Conservation (phyloP, 2,797 vertebrate genomes). For the Pogonophryne albipinna region DNA sequence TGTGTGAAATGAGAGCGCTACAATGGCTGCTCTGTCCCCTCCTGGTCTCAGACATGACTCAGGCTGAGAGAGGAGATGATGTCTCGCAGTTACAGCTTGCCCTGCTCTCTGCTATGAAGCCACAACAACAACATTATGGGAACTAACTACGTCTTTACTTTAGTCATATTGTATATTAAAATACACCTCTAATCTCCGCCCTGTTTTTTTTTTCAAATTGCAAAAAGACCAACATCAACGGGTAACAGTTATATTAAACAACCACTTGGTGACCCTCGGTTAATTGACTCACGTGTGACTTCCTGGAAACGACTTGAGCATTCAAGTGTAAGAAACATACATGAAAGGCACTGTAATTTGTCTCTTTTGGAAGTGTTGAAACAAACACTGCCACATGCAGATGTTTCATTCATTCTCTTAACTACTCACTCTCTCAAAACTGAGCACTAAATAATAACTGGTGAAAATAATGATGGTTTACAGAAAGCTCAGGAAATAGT, state of each 20-base stretch:
- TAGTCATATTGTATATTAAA: conserved; percentile 8
- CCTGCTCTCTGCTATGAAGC: conserved; percentile 32
- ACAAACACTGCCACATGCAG: conserved; percentile 38
- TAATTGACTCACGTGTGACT: neutral
- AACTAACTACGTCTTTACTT: conserved; percentile 11
- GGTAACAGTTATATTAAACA: neutral
- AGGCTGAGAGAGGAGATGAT: conserved; percentile 63
- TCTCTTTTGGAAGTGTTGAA: conserved; percentile 39
- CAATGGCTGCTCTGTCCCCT: conserved; percentile 73
- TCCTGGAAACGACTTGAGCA: neutral
- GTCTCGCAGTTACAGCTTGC: conserved; percentile 56
- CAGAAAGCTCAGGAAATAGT: conserved; percentile 44
- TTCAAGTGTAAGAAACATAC: neutral
- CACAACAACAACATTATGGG: conserved; percentile 43
- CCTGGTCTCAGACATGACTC: conserved; percentile 75
- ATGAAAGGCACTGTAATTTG: conserved; percentile 15
- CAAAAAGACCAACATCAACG: neutral
- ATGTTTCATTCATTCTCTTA: conserved; percentile 29
- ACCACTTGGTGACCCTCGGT: neutral
- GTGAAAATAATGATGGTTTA: conserved; percentile 59
- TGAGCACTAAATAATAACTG: conserved; percentile 28
- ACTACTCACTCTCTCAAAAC: conserved; percentile 25
- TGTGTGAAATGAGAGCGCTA: conserved; percentile 54
- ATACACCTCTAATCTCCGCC: neutral
- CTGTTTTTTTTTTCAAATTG: too few relatives aligned